Conservation (phyloP, 2,797 vertebrate species). For the Gadopsis marmoratus region DNA sequence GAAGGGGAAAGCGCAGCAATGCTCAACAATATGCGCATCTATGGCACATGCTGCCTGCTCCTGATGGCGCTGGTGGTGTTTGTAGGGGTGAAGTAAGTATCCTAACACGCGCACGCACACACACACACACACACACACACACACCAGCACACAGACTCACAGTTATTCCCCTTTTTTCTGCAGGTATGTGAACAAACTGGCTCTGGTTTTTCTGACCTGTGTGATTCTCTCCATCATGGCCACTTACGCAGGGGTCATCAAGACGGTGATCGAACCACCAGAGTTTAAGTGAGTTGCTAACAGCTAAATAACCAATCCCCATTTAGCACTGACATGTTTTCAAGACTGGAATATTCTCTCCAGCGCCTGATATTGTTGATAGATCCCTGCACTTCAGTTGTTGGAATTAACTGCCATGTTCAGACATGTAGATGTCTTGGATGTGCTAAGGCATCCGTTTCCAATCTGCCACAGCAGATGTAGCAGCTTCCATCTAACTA, state of each 20-base stretch:
- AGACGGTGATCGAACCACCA: constrained; percentile 87
- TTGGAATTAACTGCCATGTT: no score
- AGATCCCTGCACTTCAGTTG: not conserved
- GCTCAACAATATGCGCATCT: constrained; percentile 92
- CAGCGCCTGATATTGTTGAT: no score
- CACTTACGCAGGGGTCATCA: constrained; percentile 95
- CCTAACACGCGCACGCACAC: not conserved
- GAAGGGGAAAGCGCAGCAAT: constrained; percentile 59
- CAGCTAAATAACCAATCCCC: not conserved
- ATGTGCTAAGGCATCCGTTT: not conserved
- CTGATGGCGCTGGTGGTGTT: constrained; percentile 96
- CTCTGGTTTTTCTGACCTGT: constrained; percentile 95
- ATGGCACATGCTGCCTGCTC: constrained; percentile 90
- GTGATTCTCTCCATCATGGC: constrained; percentile 96
- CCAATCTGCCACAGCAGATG: not conserved
- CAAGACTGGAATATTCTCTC: not conserved
- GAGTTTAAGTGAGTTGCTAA: constrained; percentile 87
- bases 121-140: not conserved
- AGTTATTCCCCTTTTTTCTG: not conserved
- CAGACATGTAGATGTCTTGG: not conserved
- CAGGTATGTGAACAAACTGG: constrained; percentile 95
- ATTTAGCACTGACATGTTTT: not conserved
- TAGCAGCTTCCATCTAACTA: not conserved
- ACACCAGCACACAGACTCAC: not conserved
- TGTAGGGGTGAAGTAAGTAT: constrained; percentile 91